These are phyloP conservation scores for Megatriorchis doriae DNA, from an alignment of 2,113 vertebrate species.

Conservation along the genomic window DNA sequence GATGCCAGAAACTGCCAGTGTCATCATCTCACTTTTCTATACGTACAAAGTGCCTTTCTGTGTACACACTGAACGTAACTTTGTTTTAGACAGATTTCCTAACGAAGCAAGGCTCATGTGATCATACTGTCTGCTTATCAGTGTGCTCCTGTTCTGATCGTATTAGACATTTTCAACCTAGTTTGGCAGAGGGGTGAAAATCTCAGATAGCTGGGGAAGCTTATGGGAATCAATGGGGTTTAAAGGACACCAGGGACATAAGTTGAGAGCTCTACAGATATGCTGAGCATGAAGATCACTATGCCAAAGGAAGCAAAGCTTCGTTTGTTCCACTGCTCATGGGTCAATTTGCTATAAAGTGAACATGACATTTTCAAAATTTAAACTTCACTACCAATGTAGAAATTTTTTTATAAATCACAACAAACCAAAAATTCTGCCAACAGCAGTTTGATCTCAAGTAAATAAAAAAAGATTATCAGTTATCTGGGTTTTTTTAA, in stretches of 20 bases:
- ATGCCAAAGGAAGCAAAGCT: not conserved
- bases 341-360: not conserved
- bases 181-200: not conserved
- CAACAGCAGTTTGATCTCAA: not conserved
- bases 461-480: not conserved
- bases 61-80: not conserved
- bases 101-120: not conserved
- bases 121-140: not conserved
- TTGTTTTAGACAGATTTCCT: not conserved
- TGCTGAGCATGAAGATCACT: not conserved
- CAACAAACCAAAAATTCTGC: not conserved
- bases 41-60: not conserved
- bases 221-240: not conserved
- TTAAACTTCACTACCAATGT: not conserved
- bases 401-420: not conserved
- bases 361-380: not conserved
- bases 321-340: fast-evolving
- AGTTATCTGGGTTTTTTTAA: not conserved
- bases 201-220: not conserved
- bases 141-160: not conserved
- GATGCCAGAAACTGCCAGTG: not conserved
- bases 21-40: not conserved
- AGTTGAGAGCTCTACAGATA: not conserved
- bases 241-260: not conserved
- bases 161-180: fast-evolving